Evolutionary conservation across 2,113 vertebrate genomes (phyloP).

Genomic region (Blennius ocellaris): DNA sequence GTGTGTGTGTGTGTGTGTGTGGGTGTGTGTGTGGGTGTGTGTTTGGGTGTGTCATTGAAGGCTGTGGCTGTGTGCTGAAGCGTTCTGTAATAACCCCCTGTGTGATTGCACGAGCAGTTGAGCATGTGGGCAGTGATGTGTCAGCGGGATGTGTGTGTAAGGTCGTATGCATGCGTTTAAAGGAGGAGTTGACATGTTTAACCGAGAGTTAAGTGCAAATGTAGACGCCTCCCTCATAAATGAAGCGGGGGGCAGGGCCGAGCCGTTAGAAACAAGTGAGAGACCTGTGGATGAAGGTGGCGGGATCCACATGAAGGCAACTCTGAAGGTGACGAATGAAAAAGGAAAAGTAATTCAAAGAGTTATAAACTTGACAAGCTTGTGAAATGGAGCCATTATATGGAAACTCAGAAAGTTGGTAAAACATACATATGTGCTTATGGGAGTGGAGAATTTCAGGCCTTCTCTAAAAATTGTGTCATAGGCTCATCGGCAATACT

Average conservation of each 20-base stretch:
- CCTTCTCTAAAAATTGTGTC: too few species aligned
- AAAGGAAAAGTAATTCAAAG: too few species aligned
- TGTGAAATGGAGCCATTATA: background rate
- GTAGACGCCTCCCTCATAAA: background rate
- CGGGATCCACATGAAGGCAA: too few species aligned
- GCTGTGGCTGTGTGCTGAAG: too few species aligned
- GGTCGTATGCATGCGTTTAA: background rate
- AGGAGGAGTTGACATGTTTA: background rate
- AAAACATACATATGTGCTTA: background rate
- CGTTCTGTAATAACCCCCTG: background rate
- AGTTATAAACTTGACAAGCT: too few species aligned
- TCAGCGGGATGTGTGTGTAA: conserved; percentile 7
- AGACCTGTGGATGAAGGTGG: too few species aligned
- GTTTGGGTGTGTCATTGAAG: background rate
- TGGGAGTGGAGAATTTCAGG: background rate
- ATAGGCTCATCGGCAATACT: too few species aligned
- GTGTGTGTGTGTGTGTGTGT: conserved; percentile 12
- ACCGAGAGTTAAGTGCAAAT: background rate
- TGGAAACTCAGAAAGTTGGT: background rate
- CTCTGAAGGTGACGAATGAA: too few species aligned
- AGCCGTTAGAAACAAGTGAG: too few species aligned
- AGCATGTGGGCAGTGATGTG: conserved; percentile 14
- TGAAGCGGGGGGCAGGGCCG: too few species aligned
- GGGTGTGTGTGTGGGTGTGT: conserved; percentile 71
- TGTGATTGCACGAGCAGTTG: conserved; percentile 16